A percentile compares a stretch with the other conserved stretches of the same genome.
phyloP scores from a whole-genome alignment of 2,888 invertebrate species.

The Drosophila basisetae region DNA sequence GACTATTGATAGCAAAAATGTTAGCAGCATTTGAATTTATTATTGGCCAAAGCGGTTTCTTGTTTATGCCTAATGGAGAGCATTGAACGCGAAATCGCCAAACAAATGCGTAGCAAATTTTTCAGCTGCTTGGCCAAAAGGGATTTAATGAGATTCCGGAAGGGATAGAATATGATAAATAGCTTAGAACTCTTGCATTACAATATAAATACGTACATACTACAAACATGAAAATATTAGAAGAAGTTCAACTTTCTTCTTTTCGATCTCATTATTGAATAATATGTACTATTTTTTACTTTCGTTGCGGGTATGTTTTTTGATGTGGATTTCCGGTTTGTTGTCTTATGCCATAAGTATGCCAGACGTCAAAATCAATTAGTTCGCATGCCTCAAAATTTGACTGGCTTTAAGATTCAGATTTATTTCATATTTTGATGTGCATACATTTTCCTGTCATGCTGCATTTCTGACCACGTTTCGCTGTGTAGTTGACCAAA shows the following conservation, averaged over 20 bases:
- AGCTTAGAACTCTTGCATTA: background rate
- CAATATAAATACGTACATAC: background rate
- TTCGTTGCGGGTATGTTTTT: constrained; percentile 12
- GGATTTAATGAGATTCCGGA: constrained; percentile 60
- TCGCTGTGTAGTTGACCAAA: constrained; percentile 3
- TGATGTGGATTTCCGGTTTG: constrained; percentile 28
- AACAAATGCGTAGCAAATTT: constrained; percentile 60
- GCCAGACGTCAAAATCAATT: constrained; percentile 53
- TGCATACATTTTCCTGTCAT: constrained; percentile 1
- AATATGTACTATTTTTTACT: constrained; percentile 20
- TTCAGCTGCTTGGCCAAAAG: constrained; percentile 40
- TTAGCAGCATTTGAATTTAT: constrained; percentile 78
- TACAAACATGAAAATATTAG: background rate
- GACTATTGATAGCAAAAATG: constrained; percentile 74
- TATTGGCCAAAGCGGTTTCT: constrained; percentile 68
- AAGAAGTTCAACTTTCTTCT: background rate
- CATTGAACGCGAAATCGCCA: constrained; percentile 60
- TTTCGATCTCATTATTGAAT: background rate
- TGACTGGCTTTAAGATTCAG: constrained; percentile 31
- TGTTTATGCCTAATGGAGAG: constrained; percentile 65
- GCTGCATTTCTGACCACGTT: constrained; percentile 24
- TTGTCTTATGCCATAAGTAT: constrained; percentile 31
- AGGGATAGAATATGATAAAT: constrained; percentile 23
- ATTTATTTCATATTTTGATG: constrained; percentile 22
- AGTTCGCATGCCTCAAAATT: constrained; percentile 31